phyloP scores from a whole-genome alignment of 2,888 invertebrate genomes.

The Cephalotes varians region DNA sequence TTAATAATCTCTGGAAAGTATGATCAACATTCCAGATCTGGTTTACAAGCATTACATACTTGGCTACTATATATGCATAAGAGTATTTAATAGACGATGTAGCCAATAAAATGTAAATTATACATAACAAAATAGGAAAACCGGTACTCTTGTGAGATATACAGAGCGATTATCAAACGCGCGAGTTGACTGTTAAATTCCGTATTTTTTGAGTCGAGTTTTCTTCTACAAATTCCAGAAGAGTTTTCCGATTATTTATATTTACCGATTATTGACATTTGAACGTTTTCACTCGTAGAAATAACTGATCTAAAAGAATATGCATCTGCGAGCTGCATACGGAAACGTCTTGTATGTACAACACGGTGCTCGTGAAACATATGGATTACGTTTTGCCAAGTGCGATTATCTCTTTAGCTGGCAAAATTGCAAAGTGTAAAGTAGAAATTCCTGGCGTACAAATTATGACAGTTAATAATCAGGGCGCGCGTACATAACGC shows the following conservation, averaged over 20 bases:
- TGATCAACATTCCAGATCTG: neutral
- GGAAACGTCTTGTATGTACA: neutral
- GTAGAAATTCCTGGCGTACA: conserved; percentile 50
- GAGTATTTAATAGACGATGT: neutral
- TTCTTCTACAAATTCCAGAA: neutral
- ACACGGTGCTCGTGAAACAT: neutral
- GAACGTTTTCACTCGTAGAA: neutral
- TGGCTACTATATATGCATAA: neutral
- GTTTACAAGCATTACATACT: neutral
- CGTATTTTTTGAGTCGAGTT: neutral
- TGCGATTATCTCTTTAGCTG: conserved; percentile 41
- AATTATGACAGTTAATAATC: conserved; percentile 49
- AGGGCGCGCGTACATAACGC: conserved; percentile 47
- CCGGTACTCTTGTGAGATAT: neutral
- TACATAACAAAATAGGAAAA: neutral
- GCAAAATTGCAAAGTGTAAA: conserved; percentile 47
- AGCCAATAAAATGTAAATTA: neutral
- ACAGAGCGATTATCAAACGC: neutral
- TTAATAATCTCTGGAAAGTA: conserved; percentile 4
- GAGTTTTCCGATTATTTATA: neutral
- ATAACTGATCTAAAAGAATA: neutral
- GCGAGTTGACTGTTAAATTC: neutral
- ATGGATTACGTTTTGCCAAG: neutral
- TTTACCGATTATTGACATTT: neutral
- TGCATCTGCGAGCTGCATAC: neutral